Base-by-base conservation (phyloP, 1,140 invertebrate species). In the Marisa cornuarietis region DNA sequence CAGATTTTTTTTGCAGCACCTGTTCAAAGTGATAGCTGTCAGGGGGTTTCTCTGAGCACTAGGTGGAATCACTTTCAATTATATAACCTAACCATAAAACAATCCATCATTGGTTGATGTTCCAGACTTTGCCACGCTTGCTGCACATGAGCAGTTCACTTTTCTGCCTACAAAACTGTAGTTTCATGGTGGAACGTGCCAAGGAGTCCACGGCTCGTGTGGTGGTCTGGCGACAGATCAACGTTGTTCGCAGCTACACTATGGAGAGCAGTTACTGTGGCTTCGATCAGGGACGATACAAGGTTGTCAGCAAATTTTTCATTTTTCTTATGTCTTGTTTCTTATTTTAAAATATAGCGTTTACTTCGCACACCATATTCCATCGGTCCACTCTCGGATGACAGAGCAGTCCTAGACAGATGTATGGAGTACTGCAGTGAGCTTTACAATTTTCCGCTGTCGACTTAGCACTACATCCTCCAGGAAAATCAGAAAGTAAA, bases 171-270 rank as follows among this genome's bases (percentile, higher is more conserved):
- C 92, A 93, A 14, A 94, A 95, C 85, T 97, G 96, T 91, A 94
- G 93, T 71, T 97, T 95, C 91, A 92, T 94, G 71, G 93, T 97
- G 68, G 95, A 96, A 86, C 93, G 95, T 80, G 93, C 93, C 76
- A 94, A 96, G 77, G 96, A 97, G 91, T 93, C 95, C 72, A 97
- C 96, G 2, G 96, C 96, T 9, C 92, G 96, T 63, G 95, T 97
- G 72, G 94, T 95, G 1, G 93, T 96, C 54, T 97, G 96, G 96
- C 90, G 96, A 79, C 94, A 97, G 88, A 94, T 96, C 71, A 94
- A 94, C 22, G 93, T 97, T 54, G 90, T 89, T 26, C 90, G 94
- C 68, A 94, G 93, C 79, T 97, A 97, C 90, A 97, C 96, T 10
- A 94, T 97, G 94, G 96, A 97, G 89, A 95, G 95, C 71, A 95